Conservation (phyloP, 2,888 invertebrate species). For the Drosophila leonis region DNA sequence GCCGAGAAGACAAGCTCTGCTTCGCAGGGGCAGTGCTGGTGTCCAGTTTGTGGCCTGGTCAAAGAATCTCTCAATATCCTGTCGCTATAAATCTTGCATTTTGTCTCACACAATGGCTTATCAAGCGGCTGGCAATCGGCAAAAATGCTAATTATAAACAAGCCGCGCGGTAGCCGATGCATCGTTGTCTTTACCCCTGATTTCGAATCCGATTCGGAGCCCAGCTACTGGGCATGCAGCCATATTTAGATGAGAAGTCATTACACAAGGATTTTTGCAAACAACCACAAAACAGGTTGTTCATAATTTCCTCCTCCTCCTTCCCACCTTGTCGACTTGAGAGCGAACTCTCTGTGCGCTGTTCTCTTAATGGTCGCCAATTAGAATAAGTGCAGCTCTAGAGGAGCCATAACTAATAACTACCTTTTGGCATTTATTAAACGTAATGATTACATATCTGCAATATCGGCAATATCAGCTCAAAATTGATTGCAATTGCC, state of each 20-base stretch:
- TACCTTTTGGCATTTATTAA: constrained; percentile 77
- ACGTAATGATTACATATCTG: constrained; percentile 67
- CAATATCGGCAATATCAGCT: constrained; percentile 42
- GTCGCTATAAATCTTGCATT: constrained; percentile 79
- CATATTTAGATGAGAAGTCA: constrained; percentile 57
- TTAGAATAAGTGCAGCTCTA: constrained; percentile 71
- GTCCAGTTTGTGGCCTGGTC: constrained; percentile 5
- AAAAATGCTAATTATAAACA: constrained; percentile 81
- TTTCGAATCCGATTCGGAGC: not conserved
- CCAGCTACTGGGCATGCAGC: constrained; percentile 73
- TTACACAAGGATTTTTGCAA: constrained; percentile 54
- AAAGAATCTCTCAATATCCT: constrained; percentile 78
- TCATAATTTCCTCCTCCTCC: constrained; percentile 58
- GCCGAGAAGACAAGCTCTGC: constrained; percentile 23
- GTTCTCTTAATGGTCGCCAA: constrained; percentile 70
- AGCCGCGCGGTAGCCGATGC: constrained; percentile 48
- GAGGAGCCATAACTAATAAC: constrained; percentile 59
- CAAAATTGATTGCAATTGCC: constrained; percentile 56
- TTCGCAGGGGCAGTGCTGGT: not conserved
- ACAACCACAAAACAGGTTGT: constrained; percentile 38
- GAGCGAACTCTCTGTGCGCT: constrained; percentile 1
- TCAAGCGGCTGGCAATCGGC: constrained; percentile 73
- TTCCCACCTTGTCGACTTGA: not conserved
- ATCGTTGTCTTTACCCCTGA: constrained; percentile 3
- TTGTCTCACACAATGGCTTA: constrained; percentile 71